These are phyloP conservation scores for Lophochroa leadbeateri DNA, from an alignment of 2,113 vertebrate genomes.

Conservation along the genomic window DNA sequence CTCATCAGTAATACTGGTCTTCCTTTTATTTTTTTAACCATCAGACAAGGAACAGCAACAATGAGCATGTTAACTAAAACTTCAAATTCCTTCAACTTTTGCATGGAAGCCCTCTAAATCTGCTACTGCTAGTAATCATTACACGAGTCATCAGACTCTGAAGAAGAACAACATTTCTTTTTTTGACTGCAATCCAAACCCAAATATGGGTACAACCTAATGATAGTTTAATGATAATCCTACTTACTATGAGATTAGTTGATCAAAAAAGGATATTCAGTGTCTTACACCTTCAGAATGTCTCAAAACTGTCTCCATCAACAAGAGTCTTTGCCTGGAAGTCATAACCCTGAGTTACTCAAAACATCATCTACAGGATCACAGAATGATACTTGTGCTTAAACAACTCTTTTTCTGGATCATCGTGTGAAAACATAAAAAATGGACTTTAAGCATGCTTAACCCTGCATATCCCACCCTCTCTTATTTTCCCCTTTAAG, in stretches of 20 bases:
- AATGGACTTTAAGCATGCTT: background rate
- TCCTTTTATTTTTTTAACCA: background rate
- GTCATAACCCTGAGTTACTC: background rate
- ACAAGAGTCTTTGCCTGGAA: background rate
- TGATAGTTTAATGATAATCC: background rate
- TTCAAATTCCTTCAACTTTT: background rate
- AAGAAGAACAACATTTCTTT: background rate
- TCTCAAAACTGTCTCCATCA: background rate
- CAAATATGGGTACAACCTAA: background rate
- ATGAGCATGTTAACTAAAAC: background rate
- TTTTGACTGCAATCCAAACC: background rate
- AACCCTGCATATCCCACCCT: fast-evolving
- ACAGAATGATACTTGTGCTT: background rate
- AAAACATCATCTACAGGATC: background rate
- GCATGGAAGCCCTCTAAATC: background rate
- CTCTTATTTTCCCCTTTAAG: background rate
- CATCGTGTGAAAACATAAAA: fast-evolving
- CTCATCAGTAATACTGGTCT: background rate
- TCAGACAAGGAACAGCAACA: background rate
- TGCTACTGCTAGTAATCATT: background rate
- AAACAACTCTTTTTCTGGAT: background rate
- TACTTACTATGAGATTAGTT: background rate
- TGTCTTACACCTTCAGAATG: background rate
- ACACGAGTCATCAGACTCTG: background rate
- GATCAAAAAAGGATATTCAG: background rate